Base-by-base conservation (phyloP, 2,888 invertebrate species). In the Atherix ibis region DNA sequence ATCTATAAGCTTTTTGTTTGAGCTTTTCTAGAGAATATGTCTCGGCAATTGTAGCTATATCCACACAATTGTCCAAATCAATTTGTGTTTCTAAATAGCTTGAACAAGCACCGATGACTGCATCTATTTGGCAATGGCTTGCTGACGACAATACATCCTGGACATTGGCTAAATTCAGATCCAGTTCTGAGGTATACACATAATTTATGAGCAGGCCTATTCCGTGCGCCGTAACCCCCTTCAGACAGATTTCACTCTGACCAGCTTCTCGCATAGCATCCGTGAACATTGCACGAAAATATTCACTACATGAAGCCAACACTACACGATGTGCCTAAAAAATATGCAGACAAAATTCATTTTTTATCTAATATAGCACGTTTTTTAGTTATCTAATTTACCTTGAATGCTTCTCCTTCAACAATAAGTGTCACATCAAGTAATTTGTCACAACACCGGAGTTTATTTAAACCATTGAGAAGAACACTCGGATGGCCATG, bases 221-320 rank as follows among this genome's bases (percentile, higher is more conserved):
- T 13, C 76, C 78, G 26, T 66, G 65, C 0, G 75, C 72, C 5
- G 72, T 69, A 4, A 79, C 68, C 3, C 76, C 78, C 47, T 73
- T 71, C 19, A 79, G 52, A 40, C 64, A 63, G 5, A 79, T 74
- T 52, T 75, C 72, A 35, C 67, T 66, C 50, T 73, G 70, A 13
- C 66, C 62, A 16, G 75, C 66, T 53, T 80, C 79, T 40, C 68
- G 57, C 68, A 79, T 73, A 29, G 70, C 72, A 43, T 56, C 73
- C 1, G 76, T 76, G 48, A 80, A 80, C 78, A 79, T 78, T 32
- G 78, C 78, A 43, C 74, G 66, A 55, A 80, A 80, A 47, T 78
- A 80, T 47, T 76, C 76, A 47, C 76, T 76, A 48, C 76, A 75
- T 18, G 78, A 73, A 3, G 79, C 74, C 39, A 79, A 56, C 2